Evolutionary conservation across 2,113 vertebrate genomes (phyloP).

Genomic region (Uria lomvia): DNA sequence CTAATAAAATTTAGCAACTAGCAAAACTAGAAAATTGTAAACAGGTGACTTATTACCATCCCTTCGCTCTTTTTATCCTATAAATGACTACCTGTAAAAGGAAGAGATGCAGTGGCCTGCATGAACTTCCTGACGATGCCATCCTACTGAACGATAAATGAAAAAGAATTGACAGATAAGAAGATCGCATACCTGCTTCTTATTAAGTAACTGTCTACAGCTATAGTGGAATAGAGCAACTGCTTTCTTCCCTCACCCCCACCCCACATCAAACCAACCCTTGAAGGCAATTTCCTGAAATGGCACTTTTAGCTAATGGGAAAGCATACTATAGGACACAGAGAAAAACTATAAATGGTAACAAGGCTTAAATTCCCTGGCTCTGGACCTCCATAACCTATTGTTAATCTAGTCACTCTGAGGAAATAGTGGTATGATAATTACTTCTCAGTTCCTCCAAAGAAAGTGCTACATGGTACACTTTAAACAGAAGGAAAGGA

Average conservation of each 20-base stretch:
- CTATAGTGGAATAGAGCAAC: neutral
- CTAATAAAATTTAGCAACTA: neutral
- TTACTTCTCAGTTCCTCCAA: neutral
- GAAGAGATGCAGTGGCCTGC: neutral
- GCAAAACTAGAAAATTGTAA: neutral
- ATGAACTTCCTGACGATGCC: neutral
- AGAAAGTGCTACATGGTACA: neutral
- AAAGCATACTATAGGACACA: neutral
- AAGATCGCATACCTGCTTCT: neutral
- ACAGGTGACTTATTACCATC: neutral
- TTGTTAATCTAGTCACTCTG: neutral
- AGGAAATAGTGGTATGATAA: constrained; percentile 4
- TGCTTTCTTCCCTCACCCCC: neutral
- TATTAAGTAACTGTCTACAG: neutral
- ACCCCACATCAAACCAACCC: neutral
- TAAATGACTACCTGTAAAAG: neutral
- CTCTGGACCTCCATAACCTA: neutral
- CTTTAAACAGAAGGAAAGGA: neutral
- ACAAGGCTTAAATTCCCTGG: neutral
- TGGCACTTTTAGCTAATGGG: neutral
- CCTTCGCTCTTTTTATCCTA: neutral
- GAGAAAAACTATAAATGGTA: constrained; percentile 12
- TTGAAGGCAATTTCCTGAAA: constrained; percentile 32
- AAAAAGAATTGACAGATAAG: neutral
- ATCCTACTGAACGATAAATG: neutral